Base-by-base conservation (phyloP, 2,797 vertebrate genomes). In the Chiroxiphia lanceolata region DNA sequence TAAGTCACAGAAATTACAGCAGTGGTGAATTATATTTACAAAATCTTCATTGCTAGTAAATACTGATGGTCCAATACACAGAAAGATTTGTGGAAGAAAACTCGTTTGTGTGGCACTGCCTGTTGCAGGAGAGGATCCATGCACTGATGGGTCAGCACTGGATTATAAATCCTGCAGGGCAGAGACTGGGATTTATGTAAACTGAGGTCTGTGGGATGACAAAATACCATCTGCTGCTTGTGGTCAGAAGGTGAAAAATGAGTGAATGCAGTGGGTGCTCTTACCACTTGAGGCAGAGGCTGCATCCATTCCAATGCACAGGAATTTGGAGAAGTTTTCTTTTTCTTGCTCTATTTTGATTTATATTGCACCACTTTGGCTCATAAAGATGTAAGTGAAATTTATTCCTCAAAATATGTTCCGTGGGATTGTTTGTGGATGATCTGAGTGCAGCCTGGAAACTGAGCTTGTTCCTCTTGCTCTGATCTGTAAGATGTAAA, bases 21-120 rank as follows among this genome's bases (percentile, higher is more conserved):
- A 53, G 70, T 23, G 22, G 54, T 94, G 92, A 95, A 96, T 95
- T 84, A 87, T 68, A 91, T 89, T 94, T 96, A 95, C 90, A 91
- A 91, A 97, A 95, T 70, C 85, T 20, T 92, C 15, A 56, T 65
- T 33, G 27, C 38, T 77, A 67, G 77, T 95, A 94, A 97, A 95
- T 90, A 95, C 76, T 17, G 42, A 40, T 36, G 50, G 15, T 95
- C 74, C 93, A 36, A 88, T 40, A 44, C 15, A 59, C 57, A 72
- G 56, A 67, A 63, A 83, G 76, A 51, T 72, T 65, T 76, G 65
- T n/a, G 54, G 89, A 74, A 80, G 48, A n/a, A 71, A 21, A 36
- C 31, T 80, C 22, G 18, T 78, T 87, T 67, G 57, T 27, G 13
- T 34, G 15, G 26, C 47, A 11, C n/a, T 72, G 48, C 44, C 33